Conservation (phyloP, 2,113 vertebrate species). For the Festucalex cinctus region DNA sequence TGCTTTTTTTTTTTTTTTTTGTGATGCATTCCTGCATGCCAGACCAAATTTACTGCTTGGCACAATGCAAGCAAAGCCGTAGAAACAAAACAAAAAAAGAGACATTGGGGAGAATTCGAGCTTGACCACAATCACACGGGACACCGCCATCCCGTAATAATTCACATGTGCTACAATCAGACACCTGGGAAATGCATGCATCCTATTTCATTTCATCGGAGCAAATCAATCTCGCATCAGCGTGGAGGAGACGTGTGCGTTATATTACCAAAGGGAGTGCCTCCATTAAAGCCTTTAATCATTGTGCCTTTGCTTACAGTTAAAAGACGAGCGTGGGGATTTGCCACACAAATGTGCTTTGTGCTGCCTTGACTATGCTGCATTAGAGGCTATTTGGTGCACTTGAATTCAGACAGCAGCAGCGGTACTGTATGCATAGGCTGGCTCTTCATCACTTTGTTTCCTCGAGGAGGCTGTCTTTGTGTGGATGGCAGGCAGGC, state of each 20-base stretch:
- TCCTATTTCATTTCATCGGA: conserved; percentile 53
- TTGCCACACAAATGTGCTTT: not conserved
- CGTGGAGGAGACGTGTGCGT: conserved; percentile 37
- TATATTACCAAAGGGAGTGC: conserved; percentile 31
- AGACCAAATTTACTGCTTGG: conserved; percentile 6
- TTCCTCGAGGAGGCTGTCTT: not conserved
- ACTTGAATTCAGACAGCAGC: not conserved
- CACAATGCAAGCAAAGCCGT: not conserved
- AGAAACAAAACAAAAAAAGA: not conserved
- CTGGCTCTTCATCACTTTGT: not conserved
- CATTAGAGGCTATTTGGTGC: not conserved
- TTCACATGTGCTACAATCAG: conserved; percentile 53
- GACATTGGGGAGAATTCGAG: conserved; percentile 22
- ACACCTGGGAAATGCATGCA: conserved; percentile 56
- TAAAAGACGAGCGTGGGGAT: not conserved
- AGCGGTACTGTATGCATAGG: not conserved
- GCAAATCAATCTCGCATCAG: conserved; percentile 48
- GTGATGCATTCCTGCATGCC: not conserved
- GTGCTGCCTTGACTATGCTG: not conserved
- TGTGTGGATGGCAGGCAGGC: conserved; percentile 16
- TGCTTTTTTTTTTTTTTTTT: conserved; percentile 12
- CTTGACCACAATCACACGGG: conserved; percentile 59
- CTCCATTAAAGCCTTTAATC: conserved; percentile 34
- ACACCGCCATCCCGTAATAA: conserved; percentile 47
- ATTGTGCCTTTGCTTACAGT: conserved; percentile 9